Evolutionary conservation across 2,113 vertebrate species (phyloP).

Genomic region (Oxyruncus cristatus): DNA sequence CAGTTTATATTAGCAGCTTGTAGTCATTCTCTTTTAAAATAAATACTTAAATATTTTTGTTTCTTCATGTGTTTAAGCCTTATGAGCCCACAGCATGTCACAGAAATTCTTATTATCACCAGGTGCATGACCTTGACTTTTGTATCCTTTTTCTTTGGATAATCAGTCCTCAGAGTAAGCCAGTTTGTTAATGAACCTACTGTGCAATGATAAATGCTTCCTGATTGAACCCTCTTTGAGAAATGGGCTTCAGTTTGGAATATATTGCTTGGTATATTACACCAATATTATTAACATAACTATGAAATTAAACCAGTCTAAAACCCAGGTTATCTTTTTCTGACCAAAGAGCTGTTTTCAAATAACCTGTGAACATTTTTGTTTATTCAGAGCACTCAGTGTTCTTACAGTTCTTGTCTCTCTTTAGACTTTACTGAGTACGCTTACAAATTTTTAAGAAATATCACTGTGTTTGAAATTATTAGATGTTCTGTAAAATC

Average conservation of each 20-base stretch:
- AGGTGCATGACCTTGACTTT: neutral
- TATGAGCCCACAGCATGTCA: neutral
- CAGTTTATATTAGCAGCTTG: neutral
- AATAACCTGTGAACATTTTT: neutral
- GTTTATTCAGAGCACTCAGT: neutral
- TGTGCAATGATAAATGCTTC: neutral
- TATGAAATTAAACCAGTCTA: neutral
- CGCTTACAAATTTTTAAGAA: neutral
- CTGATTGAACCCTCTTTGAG: neutral
- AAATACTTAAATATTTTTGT: neutral
- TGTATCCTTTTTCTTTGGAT: neutral
- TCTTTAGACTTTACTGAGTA: neutral
- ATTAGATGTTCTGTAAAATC: neutral
- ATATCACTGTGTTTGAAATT: neutral
- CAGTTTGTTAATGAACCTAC: neutral
- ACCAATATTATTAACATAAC: neutral
- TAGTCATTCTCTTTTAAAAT: neutral
- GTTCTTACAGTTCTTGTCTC: neutral
- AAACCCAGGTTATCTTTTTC: neutral
- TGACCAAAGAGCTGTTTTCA: neutral
- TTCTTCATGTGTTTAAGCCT: neutral
- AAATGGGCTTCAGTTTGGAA: neutral
- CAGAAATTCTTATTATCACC: neutral
- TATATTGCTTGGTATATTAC: neutral
- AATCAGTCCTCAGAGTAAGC: neutral